A percentile compares a stretch with the other conserved stretches of the same genome.
Evolutionary conservation across 2,888 invertebrate species (phyloP).

Genomic region (Steinernema scapterisci): DNA sequence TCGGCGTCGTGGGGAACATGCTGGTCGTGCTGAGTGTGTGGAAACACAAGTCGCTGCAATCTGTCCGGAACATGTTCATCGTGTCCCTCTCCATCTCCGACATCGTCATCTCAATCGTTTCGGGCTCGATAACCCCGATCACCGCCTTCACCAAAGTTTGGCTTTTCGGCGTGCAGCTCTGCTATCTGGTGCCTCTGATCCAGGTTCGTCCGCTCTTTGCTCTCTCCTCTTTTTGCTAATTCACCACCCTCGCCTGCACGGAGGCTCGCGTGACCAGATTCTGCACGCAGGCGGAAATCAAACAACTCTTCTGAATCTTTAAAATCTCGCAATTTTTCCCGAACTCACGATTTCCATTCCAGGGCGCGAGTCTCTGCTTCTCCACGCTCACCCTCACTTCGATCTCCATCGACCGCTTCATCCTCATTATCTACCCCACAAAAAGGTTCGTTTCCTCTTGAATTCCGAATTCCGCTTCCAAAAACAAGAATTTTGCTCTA

Average conservation of each 20-base stretch:
- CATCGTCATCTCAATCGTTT: slow-evolving; percentile 86
- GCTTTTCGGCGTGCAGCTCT: slow-evolving; percentile 87
- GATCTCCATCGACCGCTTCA: slow-evolving; percentile 89
- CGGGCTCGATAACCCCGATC: slow-evolving; percentile 93
- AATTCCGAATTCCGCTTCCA: not conserved
- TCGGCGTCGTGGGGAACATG: slow-evolving; percentile 61
- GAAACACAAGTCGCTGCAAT: slow-evolving; percentile 57
- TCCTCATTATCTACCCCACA: slow-evolving; percentile 63
- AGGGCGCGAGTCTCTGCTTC: slow-evolving; percentile 88
- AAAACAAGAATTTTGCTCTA: not conserved
- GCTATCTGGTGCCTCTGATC: slow-evolving; percentile 88
- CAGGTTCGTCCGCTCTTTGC: slow-evolving; percentile 72
- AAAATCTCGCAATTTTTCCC: not conserved
- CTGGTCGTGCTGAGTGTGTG: slow-evolving; percentile 60
- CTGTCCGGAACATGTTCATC: slow-evolving; percentile 65
- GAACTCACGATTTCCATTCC: slow-evolving; percentile 42
- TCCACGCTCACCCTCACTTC: slow-evolving; percentile 93
- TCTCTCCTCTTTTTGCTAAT: not conserved
- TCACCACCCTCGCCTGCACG: not conserved
- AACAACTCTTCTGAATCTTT: not conserved
- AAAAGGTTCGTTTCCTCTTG: slow-evolving; percentile 45
- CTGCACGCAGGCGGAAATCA: not conserved
- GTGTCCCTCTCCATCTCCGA: slow-evolving; percentile 74
- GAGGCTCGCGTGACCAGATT: not conserved
- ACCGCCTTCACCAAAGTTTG: slow-evolving; percentile 88